Evolutionary conservation across 2,888 invertebrate genomes (phyloP), one percentile per base, ranked within the genome.

Genomic region (Galerucella calmariensis): DNA sequence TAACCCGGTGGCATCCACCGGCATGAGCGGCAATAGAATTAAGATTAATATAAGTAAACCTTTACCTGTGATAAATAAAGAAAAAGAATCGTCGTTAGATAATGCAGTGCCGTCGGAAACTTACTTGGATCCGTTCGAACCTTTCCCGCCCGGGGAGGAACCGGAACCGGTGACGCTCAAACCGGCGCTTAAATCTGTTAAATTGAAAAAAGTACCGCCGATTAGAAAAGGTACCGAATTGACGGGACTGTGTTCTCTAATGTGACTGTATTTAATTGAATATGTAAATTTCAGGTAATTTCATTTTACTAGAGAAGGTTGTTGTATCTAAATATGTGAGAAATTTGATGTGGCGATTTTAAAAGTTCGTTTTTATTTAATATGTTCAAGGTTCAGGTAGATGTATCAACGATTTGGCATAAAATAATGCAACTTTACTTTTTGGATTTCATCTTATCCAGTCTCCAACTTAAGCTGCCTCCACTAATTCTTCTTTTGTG

Each of bases 191-290:
- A 89, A 89, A 79, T 92, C 92, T 69, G 89, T 92, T 59, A 90
- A 91, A 79, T 88, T 97, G 67, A 92, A 92, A 78, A 91, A 92
- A 82, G 90, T 93, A 80, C 94, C 95, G 3, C 92, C 93, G 0
- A 90, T 94, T 61, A 89, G 90, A 74, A 93, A 91, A 85, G 96
- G 96, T 46, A 90, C 90, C 76, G 96, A 97, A 85, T 89, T 95
- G 24, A 96, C 96, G 0, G 96, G 95, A 46, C 89, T 97, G 81
- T 97, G 97, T 89, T 93, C 94, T 68, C 94, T 97, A 81, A 95
- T 95, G 95, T 95, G 90, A 90, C 86, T 75, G 58, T 53, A 66
- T 72, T 75, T 67, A 69, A 67, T 71, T 51, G 59, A 69, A 65
- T 46, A 14, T 35, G 35, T 35, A 35, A 35, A 35, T 35, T 35